phyloP scores from a whole-genome alignment of 2,797 vertebrate genomes.

The Darevskia mixta region DNA sequence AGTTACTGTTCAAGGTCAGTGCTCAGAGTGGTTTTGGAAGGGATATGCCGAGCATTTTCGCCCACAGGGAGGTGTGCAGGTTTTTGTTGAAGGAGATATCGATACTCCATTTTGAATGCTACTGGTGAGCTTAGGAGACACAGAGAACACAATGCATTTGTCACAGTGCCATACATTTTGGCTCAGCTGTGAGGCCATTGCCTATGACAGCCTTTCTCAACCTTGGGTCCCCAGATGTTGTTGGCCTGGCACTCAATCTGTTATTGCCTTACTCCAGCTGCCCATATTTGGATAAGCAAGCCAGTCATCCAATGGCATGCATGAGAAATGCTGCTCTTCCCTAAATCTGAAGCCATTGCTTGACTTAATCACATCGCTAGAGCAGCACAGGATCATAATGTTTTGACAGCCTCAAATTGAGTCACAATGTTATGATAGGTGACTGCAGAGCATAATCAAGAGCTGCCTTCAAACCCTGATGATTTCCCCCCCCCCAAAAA shows the following conservation, averaged over 20 bases:
- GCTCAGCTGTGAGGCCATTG: neutral
- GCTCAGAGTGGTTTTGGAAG: neutral
- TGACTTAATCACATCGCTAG: neutral
- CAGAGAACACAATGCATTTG: neutral
- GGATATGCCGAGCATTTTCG: neutral
- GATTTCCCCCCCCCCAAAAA: no score
- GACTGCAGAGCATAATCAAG: neutral
- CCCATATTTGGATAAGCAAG: neutral
- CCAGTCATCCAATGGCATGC: neutral
- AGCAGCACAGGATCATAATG: conserved; percentile 2
- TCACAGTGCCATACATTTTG: neutral
- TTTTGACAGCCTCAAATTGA: conserved; percentile 7
- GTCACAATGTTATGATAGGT: conserved; percentile 12
- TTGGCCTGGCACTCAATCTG: neutral
- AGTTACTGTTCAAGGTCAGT: neutral
- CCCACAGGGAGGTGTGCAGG: neutral
- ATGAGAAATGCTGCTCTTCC: neutral
- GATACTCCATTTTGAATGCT: neutral
- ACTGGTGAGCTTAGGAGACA: neutral
- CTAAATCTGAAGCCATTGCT: neutral
- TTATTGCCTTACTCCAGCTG: neutral
- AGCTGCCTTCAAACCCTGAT: neutral
- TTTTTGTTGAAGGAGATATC: neutral
- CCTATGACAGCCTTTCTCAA: no score
- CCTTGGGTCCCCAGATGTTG: no score